Evolutionary conservation across 2,113 vertebrate genomes (phyloP).

Genomic region (Muntiacus reevesi): DNA sequence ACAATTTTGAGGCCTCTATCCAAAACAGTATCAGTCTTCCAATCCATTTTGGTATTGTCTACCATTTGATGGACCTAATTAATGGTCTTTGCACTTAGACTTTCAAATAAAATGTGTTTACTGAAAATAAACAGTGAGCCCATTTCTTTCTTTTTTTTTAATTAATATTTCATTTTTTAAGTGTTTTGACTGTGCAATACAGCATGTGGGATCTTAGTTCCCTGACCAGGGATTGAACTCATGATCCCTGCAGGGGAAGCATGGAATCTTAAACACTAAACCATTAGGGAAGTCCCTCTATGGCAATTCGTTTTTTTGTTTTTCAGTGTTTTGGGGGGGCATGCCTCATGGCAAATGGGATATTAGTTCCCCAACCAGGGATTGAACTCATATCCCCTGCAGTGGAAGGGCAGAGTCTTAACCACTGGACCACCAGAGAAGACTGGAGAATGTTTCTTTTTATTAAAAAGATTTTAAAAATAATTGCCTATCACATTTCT

Average conservation of each 20-base stretch:
- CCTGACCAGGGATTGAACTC: not conserved
- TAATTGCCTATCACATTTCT: not conserved
- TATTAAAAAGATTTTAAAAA: not conserved
- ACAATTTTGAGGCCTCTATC: not conserved
- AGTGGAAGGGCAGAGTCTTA: not conserved
- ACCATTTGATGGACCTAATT: not conserved
- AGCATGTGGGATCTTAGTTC: not conserved
- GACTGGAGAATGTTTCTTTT: not conserved
- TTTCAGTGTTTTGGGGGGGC: not conserved
- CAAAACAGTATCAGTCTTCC: not conserved
- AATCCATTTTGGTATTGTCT: not conserved
- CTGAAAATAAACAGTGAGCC: not conserved
- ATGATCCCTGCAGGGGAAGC: not conserved
- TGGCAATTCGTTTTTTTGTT: not conserved
- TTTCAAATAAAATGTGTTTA: not conserved
- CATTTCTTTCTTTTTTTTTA: not conserved
- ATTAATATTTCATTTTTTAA: not conserved
- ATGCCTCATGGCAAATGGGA: not conserved
- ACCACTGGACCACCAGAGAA: not conserved
- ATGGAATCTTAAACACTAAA: not conserved
- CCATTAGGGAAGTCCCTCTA: fast-evolving
- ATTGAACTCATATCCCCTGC: not conserved
- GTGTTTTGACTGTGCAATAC: not conserved
- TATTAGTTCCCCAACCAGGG: not conserved
- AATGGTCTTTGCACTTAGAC: not conserved